These are phyloP conservation scores for Corvus cornix DNA, from an alignment of 2,113 vertebrate species.

Conservation along the genomic window DNA sequence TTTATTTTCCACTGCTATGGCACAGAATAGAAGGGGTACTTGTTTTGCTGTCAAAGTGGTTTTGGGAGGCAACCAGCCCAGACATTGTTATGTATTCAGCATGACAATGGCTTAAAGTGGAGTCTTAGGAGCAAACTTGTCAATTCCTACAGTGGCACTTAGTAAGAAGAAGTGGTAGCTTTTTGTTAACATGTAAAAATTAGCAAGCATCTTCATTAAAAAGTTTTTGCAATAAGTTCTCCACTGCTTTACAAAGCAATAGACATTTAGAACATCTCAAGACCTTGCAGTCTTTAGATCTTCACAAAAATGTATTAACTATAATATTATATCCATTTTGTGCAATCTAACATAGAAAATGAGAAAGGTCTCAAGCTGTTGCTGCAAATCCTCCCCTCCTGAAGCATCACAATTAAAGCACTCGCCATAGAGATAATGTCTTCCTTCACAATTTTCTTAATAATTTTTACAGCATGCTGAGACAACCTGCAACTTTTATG, in stretches of 20 bases:
- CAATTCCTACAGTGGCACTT: not conserved
- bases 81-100: not conserved
- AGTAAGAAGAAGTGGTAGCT: not conserved
- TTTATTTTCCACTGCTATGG: not conserved
- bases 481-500: not conserved
- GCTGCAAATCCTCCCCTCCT: not conserved
- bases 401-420: not conserved
- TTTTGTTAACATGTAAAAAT: not conserved
- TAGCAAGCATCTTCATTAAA: not conserved
- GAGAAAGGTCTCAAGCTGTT: not conserved
- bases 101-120: not conserved
- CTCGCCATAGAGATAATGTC: not conserved
- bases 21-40: not conserved
- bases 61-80: not conserved
- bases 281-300: not conserved
- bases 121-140: not conserved
- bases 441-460: not conserved
- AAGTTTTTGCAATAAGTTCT: not conserved
- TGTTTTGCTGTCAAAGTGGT: not conserved
- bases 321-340: not conserved
- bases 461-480: not conserved
- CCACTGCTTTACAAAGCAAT: not conserved
- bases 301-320: not conserved
- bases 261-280: not conserved
- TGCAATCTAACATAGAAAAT: not conserved